Base-by-base conservation (phyloP, 2,888 invertebrate genomes). In the Apamea sordens region DNA sequence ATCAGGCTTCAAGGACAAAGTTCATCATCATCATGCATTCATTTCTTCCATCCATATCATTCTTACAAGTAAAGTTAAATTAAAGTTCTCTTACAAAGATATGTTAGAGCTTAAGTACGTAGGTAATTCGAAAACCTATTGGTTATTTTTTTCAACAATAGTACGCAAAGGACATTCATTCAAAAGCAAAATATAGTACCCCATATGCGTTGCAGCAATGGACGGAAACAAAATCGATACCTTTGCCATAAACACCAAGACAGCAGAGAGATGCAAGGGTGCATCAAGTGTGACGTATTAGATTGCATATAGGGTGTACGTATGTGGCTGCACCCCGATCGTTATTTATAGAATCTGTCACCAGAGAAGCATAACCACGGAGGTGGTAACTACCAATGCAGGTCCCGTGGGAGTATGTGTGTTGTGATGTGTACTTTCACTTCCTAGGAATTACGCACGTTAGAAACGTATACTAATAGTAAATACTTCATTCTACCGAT, bases 241-340 rank as follows among this genome's bases (percentile, higher is more conserved):
- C 63, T 63, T 28, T 47, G 70, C 47, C 56, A 59, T 47, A 53
- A 73, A 32, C 15, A 76, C 75, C 32, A 76, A 72, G 71, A 47
- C 0, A 59, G 8, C 72, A 76, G 56, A 47, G 28, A 47, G 32
- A 32, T 32, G 59, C 71, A 44, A 47, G 7, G 18, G 44, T 59
- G 71, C 44, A 71, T 61, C n/a, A 28, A 44, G 47, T 71, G 24
- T 61, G 72, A 61, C 59, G 59, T 71, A 59, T 11, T 24, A 6
- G 15, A 65, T 47, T 65, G 32, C n/a, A n/a, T 47, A 73, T 47
- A 18, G 15, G 32, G 47, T 18, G 21, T 69, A 28, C 28, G 10
- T 68, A 21, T 13, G 4, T 47, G 7, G 11, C 21, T 28, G 47
- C 28, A 69, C 3, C 28, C 44, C 15, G 11, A 47, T 4, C 47